phyloP scores from a whole-genome alignment of 2,888 invertebrate species.

The Capitulum mitella region DNA sequence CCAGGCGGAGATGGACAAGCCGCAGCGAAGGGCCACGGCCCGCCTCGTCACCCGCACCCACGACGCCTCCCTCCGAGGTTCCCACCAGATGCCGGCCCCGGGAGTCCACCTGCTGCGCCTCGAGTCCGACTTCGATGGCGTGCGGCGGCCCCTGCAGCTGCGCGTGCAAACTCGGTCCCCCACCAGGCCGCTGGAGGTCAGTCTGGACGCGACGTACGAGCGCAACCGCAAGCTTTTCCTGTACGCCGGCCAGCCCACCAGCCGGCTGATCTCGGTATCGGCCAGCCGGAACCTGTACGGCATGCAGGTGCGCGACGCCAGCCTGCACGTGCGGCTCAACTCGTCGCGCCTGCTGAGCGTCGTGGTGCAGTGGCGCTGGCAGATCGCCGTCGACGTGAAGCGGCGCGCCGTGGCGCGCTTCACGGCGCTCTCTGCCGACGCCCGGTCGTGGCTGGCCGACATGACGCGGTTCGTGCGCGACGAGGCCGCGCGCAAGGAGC shows the following conservation, averaged over 20 bases:
- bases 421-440: conserved; percentile 31
- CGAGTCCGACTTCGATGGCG: not conserved
- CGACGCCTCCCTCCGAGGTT: not conserved
- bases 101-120: not conserved
- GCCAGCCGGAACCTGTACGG: conserved; percentile 38
- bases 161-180: not conserved
- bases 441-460: conserved; percentile 30
- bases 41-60: not conserved
- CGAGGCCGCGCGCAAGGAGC: conserved; percentile 33
- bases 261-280: conserved; percentile 39
- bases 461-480: conserved; percentile 33
- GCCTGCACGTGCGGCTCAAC: conserved; percentile 39
- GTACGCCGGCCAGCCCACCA: conserved; percentile 36
- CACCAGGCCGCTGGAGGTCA: not conserved
- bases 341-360: conserved; percentile 39
- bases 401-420: conserved; percentile 32
- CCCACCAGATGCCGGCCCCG: not conserved
- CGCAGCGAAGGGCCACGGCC: not conserved
- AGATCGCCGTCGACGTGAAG: conserved; percentile 36
- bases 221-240: not conserved
- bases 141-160: not conserved
- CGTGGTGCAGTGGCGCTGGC: conserved; percentile 39
- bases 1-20: not conserved
- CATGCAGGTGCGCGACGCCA: conserved; percentile 38
- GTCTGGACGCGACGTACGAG: not conserved